Evolutionary conservation across 2,797 vertebrate genomes (phyloP), one percentile per base, ranked within the genome.

Genomic region (Karalla daura): DNA sequence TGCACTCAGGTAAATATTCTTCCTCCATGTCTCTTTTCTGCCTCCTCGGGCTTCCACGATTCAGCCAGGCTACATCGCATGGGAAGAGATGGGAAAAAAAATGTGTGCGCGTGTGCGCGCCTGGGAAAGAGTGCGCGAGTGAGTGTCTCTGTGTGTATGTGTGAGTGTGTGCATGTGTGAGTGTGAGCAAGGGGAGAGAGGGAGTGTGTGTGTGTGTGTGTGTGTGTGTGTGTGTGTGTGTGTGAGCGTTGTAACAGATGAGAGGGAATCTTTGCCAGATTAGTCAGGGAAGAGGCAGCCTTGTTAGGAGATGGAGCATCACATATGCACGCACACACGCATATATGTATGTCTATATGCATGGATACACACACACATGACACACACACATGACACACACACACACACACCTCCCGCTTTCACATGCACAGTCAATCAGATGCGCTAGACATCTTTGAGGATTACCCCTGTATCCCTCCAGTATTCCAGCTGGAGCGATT

Each of bases 1-100:
- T 95, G 95, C 96, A 94, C 92, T 94, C 96, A 99, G 97, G 97
- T 99, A 99, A 98, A 97, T 95, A 95, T 93, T 85, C 72, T n/a
- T 76, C 69, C 84, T 88, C 71, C 80, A 79, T 83, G 79, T 81
- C 83, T 88, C 30, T 46, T 76, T 71, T 54, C 72, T 35, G 32
- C 73, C 74, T 56, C 73, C 80, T 80, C 62, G 21, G 73, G 73
- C 84, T 92, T n/a, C n/a, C 92, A 91, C 94, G 95, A 96, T 96
- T 95, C 94, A 93, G 94, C 94, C 94, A 93, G 94, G 93, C 91
- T 94, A 91, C 94, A 94, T 94, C 93, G 93, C 94, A 94, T 78
- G 82, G 91, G 90, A 80, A 80, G 78, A 75, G 87, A 81, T 84
- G 86, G 86, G 81, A 84, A 78, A 83, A 89, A 44, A 80, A 84